Evolutionary conservation across 2,888 invertebrate species (phyloP), one percentile per base, ranked within the genome.

Genomic region (Mimas tiliae): DNA sequence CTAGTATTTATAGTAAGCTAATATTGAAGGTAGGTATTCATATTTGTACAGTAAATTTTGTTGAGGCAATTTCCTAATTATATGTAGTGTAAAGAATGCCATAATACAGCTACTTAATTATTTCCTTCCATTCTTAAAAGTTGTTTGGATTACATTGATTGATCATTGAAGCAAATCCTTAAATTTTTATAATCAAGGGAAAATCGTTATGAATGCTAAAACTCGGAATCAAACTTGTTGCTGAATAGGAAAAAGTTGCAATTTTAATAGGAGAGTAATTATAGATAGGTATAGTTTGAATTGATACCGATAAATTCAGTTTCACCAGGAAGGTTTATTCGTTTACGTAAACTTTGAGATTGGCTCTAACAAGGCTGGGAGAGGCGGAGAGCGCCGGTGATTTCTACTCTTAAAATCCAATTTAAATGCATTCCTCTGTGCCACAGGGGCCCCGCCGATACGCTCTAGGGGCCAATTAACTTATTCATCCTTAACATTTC

Each of bases 371-470:
- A 92, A 92, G 93, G 89, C 90, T 84, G 83, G 81, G 84, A 85
- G 85, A 86, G 87, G 88, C 86, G 85, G 86, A 80, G 85, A 80
- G 81, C 87, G 85, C 82, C 88, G 88, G 91, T 91, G 93, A 93
- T 93, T 93, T 92, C 92, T 91, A 90, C 91, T 93, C 93, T 93
- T 93, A 93, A 93, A 93, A 93, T 92, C 93, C 93, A 93, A 93
- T 93, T 93, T 93, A 93, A 93, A 93, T 93, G 93, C 93, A 93
- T 93, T 93, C 93, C 93, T 92, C 91, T 91, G 92, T 88, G 91
- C 90, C 93, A 85, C 92, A 90, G 91, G 89, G 89, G 86, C 85
- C 79, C 83, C 86, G 85, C 84, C 91, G 91, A 92, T 93, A 91
- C 91, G 87, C 92, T 89, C 89, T 83, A 76, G 91, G 88, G 93